Evolutionary conservation across 2,888 invertebrate genomes (phyloP), one percentile per base, ranked within the genome.

Genomic region (Watsonalla cultraria): DNA sequence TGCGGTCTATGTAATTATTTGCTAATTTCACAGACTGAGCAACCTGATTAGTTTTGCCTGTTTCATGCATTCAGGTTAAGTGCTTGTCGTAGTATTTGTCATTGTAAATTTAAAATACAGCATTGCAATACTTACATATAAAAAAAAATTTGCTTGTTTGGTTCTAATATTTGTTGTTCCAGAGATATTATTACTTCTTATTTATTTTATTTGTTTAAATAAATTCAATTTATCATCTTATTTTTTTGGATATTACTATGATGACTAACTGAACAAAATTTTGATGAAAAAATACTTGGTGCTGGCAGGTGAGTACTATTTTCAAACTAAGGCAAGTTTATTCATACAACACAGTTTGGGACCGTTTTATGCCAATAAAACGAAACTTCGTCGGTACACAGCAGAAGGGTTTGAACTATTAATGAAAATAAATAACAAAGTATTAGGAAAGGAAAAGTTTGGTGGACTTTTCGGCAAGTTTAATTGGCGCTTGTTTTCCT

Each of bases 1-100:
- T 69, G 72, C 63, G 62, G 68, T 68, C 57, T 59, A 63, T 70
- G 61, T 67, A 68, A 73, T 72, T 69, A 72, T 65, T 70, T 66
- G 58, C 57, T 64, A 65, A 72, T 73, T 73, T 72, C 65, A 67
- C 64, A 68, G 63, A 61, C 54, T 62, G 64, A 58, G 54, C 56
- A 62, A 65, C 57, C 65, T 64, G 56, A 60, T 49, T 49, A 8
- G 49, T 49, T 49, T 13, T 15, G 49, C 37, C 37, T 45, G 42
- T 45, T 24, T 45, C 37, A 35, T 37, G 37, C 37, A 48, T 42
- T 42, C 42, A 42, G 9, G 42, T 11, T 47, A 47, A 37, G 13
- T 49, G 1, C 9, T 14, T 39, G 37, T 14, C 15, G 13, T 15
- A 42, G 8, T 42, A 11, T 11, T 42, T 42, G 11, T 11, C 8